Percentiles rank a stretch among this genome's conserved stretches.
Conservation (phyloP, 2,888 invertebrate species). For the Hedychridium roseum region DNA sequence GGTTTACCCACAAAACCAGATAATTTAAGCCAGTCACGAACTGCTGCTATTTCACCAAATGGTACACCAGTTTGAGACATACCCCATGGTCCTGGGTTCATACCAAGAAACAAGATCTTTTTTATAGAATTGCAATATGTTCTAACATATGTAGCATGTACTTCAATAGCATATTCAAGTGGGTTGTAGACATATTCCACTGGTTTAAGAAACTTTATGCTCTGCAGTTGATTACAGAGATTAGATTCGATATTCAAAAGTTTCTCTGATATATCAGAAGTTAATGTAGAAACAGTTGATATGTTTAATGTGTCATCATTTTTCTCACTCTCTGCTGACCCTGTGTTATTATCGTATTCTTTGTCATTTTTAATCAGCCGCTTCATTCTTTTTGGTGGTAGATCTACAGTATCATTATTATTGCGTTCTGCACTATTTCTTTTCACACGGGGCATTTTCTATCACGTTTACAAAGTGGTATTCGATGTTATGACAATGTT, state of each 20-base stretch:
- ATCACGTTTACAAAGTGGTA: not conserved
- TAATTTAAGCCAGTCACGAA: slow-evolving; percentile 80
- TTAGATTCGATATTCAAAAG: slow-evolving; percentile 46
- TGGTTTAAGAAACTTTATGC: slow-evolving; percentile 48
- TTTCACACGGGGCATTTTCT: too few relatives aligned
- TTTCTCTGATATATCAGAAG: slow-evolving; percentile 35
- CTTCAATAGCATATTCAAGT: slow-evolving; percentile 80
- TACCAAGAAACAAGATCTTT: slow-evolving; percentile 84
- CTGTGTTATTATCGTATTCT: not conserved
- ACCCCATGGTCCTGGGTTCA: slow-evolving; percentile 98
- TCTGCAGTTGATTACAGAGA: slow-evolving; percentile 36
- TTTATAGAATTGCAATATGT: slow-evolving; percentile 76
- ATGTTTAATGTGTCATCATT: too few relatives aligned
- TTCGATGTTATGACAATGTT: not conserved
- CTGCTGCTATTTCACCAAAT: slow-evolving; percentile 85
- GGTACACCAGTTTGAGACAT: slow-evolving; percentile 96
- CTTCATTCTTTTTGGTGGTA: slow-evolving; percentile 13
- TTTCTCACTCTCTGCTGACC: slow-evolving; percentile 1
- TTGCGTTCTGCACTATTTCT: too few relatives aligned
- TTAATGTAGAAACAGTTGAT: not conserved
- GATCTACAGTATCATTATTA: slow-evolving; percentile 1
- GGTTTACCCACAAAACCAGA: slow-evolving; percentile 77
- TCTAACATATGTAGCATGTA: slow-evolving; percentile 79
- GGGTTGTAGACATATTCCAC: slow-evolving; percentile 84
- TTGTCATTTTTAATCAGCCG: not conserved